Conservation (phyloP, 1,140 invertebrate species). For the Caenorhabditis latens region DNA sequence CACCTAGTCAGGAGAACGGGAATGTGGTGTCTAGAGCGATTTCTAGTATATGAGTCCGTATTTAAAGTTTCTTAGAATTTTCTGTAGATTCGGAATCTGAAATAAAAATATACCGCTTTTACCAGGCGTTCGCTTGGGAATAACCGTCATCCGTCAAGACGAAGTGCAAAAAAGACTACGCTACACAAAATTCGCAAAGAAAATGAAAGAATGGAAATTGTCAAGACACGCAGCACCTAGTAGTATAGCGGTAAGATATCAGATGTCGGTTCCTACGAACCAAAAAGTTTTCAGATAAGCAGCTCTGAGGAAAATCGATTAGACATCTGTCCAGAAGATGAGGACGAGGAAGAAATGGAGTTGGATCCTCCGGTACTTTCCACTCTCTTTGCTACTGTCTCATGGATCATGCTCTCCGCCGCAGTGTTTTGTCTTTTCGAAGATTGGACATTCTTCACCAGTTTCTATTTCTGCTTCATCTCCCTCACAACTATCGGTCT, state of each 20-base stretch:
- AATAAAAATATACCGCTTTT: neutral
- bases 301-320: constrained; percentile 28
- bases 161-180: constrained; percentile 12
- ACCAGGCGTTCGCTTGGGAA: constrained; percentile 16
- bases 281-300: neutral
- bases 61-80: neutral
- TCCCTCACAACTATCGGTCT: constrained; percentile 78
- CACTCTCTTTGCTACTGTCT: constrained; percentile 66
- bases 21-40: too few relatives aligned
- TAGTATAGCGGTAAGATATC: constrained; percentile 1
- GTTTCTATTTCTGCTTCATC: constrained; percentile 77
- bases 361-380: constrained; percentile 68
- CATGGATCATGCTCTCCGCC: constrained; percentile 69
- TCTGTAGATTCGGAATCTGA: neutral
- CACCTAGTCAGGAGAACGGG: too few relatives aligned
- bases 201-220: constrained; percentile 55
- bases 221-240: constrained; percentile 46
- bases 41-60: too few relatives aligned
- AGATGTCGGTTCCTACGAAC: neutral
- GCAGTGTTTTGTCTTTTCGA: constrained; percentile 81
- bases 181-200: constrained; percentile 46
- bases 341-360: constrained; percentile 61
- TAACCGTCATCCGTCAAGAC: constrained; percentile 35
- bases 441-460: constrained; percentile 76
- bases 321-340: constrained; percentile 5